Conservation (phyloP, 2,797 vertebrate genomes). For the Chelon labrosus region DNA sequence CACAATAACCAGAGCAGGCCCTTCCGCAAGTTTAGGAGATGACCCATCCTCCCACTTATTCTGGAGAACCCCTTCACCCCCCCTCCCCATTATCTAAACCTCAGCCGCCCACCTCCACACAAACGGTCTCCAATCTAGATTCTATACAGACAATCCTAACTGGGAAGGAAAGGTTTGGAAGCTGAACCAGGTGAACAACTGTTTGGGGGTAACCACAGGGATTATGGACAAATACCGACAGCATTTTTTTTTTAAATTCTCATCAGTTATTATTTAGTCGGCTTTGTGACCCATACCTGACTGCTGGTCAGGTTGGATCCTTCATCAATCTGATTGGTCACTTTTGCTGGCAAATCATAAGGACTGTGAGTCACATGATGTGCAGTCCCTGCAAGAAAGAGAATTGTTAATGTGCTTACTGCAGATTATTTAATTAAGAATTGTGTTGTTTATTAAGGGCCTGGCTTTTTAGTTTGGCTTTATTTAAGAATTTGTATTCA, state of each 20-base stretch:
- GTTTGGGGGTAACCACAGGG: conserved; percentile 36
- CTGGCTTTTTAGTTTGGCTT: conserved; percentile 48
- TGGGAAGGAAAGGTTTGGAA: conserved; percentile 44
- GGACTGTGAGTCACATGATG: conserved; percentile 18
- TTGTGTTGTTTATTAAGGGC: conserved; percentile 10
- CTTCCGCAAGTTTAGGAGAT: conserved; percentile 85
- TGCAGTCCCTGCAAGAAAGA: neutral
- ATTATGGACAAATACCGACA: conserved; percentile 27
- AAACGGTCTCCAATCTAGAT: conserved; percentile 46
- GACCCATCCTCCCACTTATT: conserved; percentile 74
- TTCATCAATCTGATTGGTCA: conserved; percentile 28
- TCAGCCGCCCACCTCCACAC: conserved; percentile 36
- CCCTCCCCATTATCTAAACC: conserved; percentile 9
- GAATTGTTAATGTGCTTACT: conserved; percentile 22
- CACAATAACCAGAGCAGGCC: conserved; percentile 80
- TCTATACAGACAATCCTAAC: conserved; percentile 42
- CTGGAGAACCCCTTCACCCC: conserved; percentile 29
- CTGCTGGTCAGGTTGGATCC: conserved; percentile 25
- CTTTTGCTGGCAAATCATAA: conserved; percentile 40
- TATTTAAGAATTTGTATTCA: conserved; percentile 30
- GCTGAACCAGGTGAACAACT: conserved; percentile 34
- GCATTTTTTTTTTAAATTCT: conserved; percentile 22
- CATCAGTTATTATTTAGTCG: neutral
- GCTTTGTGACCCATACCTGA: conserved; percentile 11
- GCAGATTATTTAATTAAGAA: conserved; percentile 47